phyloP scores from a whole-genome alignment of 2,888 invertebrate species.

The Digitonthophagus gazella region DNA sequence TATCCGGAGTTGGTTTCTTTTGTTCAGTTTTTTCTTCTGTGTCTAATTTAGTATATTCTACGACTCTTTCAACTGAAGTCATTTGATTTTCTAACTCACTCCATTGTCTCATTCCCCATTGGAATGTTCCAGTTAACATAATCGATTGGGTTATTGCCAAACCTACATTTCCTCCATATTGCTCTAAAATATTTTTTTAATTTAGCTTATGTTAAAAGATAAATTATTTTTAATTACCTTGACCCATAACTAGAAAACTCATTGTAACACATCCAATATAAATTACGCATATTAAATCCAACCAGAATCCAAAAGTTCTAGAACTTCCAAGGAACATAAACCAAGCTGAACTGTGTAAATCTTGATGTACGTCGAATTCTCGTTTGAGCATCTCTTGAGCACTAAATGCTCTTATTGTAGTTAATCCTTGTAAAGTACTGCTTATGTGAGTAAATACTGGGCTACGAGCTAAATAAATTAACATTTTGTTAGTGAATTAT shows the following conservation, averaged over 20 bases:
- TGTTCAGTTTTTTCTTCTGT: constrained; percentile 44
- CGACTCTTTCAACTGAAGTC: constrained; percentile 84
- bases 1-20: constrained; percentile 61
- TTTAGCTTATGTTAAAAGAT: not conserved
- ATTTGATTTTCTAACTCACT: constrained; percentile 64
- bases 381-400: constrained; percentile 64
- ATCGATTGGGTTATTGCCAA: constrained; percentile 46
- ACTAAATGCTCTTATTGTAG: constrained; percentile 73
- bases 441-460: constrained; percentile 76
- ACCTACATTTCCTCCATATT: constrained; percentile 45
- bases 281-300: constrained; percentile 65
- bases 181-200: constrained; percentile 38
- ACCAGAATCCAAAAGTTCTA: constrained; percentile 69
- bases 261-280: constrained; percentile 55
- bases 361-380: constrained; percentile 64
- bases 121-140: constrained; percentile 58
- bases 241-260: constrained; percentile 22
- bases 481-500: not conserved
- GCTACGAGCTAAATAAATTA: constrained; percentile 56
- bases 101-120: constrained; percentile 75
- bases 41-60: constrained; percentile 41
- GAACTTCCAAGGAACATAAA: constrained; percentile 63
- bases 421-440: constrained; percentile 71
- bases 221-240: constrained; percentile 17
- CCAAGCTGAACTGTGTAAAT: constrained; percentile 73